These are phyloP conservation scores for Loriculus beryllinus DNA, from an alignment of 2,797 vertebrate species.

Conservation along the genomic window DNA sequence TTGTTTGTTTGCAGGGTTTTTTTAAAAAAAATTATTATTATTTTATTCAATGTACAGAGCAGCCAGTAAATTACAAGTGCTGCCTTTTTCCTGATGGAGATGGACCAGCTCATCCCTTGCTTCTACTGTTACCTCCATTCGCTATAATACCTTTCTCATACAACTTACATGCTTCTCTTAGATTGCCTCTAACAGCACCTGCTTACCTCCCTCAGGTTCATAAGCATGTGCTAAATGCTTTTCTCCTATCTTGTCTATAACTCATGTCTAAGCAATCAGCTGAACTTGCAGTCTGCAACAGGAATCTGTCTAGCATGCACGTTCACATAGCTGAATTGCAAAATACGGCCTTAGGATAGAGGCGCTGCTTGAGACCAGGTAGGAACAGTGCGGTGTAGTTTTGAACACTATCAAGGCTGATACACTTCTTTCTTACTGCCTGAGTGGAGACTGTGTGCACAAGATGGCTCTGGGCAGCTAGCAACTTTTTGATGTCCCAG, in stretches of 20 bases:
- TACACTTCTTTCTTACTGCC: background rate
- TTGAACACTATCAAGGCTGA: background rate
- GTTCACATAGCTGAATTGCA: background rate
- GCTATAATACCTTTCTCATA: background rate
- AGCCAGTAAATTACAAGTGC: background rate
- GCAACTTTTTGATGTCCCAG: background rate
- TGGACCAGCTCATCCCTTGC: background rate
- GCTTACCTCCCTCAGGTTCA: background rate
- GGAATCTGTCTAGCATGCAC: background rate
- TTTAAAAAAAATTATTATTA: background rate
- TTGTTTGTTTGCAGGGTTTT: background rate
- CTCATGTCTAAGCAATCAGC: background rate
- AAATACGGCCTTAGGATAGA: background rate
- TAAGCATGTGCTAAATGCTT: background rate
- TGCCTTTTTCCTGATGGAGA: background rate
- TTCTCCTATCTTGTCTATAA: background rate
- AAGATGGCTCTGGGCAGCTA: background rate
- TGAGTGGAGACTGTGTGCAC: background rate
- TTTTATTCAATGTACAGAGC: background rate
- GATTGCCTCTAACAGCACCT: background rate
- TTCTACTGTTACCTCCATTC: background rate
- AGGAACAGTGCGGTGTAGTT: background rate
- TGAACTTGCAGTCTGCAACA: background rate
- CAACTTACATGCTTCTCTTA: background rate
- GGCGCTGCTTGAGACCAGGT: background rate